Conservation (phyloP, 2,888 invertebrate genomes). For the Globia sparganii region DNA sequence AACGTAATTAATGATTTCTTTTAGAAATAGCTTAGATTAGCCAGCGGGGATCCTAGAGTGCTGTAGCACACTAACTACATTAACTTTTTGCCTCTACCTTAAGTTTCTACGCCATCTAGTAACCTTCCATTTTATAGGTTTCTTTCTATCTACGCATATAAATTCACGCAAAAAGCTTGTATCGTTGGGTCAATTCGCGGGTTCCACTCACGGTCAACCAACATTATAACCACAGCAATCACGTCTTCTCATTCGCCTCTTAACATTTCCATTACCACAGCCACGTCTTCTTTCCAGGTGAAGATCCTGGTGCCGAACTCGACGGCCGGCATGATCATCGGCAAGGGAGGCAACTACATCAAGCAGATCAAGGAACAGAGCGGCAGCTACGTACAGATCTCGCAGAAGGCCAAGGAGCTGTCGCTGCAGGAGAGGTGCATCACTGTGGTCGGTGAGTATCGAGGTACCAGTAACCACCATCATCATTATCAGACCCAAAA, state of each 20-base stretch:
- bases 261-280: constrained; percentile 61
- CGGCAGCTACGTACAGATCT: constrained; percentile 98
- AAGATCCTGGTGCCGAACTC: constrained; percentile 99
- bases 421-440: constrained; percentile 98
- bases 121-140: constrained; percentile 35
- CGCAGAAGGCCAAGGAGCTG: constrained; percentile 98
- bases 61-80: constrained; percentile 34
- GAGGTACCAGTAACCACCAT: constrained; percentile 46
- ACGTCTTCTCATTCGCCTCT: constrained; percentile 58
- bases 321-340: constrained; percentile 99
- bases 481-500: constrained; percentile 35
- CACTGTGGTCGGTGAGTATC: constrained; percentile 95
- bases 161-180: constrained; percentile 48
- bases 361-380: constrained; percentile 98
- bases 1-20: constrained; percentile 43
- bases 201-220: constrained; percentile 47
- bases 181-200: constrained; percentile 49
- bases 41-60: constrained; percentile 6
- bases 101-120: constrained; percentile 18
- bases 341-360: constrained; percentile 98
- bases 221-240: constrained; percentile 55
- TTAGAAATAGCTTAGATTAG: constrained; percentile 41
- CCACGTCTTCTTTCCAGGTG: constrained; percentile 87
- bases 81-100: constrained; percentile 22
- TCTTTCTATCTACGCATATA: constrained; percentile 33